A percentile compares a stretch with the other conserved stretches of the same genome.
Evolutionary conservation across 2,113 vertebrate genomes (phyloP).

Genomic region (Protomyctophum bolini): DNA sequence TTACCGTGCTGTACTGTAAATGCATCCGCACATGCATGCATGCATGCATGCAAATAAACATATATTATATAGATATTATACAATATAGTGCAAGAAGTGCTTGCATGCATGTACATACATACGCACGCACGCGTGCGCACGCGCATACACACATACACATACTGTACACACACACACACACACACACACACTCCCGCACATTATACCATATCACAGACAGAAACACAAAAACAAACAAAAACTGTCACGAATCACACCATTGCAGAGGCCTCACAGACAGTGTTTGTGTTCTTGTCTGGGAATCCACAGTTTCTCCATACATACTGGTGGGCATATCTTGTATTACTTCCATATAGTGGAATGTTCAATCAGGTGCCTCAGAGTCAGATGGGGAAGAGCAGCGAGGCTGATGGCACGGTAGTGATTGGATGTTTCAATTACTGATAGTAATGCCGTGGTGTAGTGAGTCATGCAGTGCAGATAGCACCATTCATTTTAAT

Average conservation of each 20-base stretch:
- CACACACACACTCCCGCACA: conserved; percentile 80
- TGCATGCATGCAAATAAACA: too few species aligned
- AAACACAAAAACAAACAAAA: conserved; percentile 4
- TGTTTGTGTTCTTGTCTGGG: conserved; percentile 17
- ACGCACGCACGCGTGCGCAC: conserved; percentile 62
- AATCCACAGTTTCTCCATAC: conserved; percentile 26
- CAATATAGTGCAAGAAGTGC: too few species aligned
- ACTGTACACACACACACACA: conserved; percentile 43
- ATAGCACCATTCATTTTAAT: conserved; percentile 83
- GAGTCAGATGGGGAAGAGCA: conserved; percentile 71
- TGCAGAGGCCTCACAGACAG: background rate
- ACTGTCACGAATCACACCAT: conserved; percentile 1
- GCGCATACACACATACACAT: background rate
- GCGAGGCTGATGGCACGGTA: conserved; percentile 72
- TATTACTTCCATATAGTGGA: conserved; percentile 63
- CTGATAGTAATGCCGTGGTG: conserved; percentile 79
- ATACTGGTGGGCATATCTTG: conserved; percentile 55
- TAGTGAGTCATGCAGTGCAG: conserved; percentile 80
- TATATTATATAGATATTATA: too few species aligned
- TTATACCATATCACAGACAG: conserved; percentile 75
- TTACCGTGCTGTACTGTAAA: too few species aligned
- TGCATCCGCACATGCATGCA: too few species aligned
- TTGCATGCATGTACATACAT: conserved; percentile 65
- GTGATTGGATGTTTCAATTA: conserved; percentile 83
- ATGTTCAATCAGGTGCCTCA: conserved; percentile 74